Conservation (phyloP, 2,888 invertebrate genomes). For the Papilio protenor region DNA sequence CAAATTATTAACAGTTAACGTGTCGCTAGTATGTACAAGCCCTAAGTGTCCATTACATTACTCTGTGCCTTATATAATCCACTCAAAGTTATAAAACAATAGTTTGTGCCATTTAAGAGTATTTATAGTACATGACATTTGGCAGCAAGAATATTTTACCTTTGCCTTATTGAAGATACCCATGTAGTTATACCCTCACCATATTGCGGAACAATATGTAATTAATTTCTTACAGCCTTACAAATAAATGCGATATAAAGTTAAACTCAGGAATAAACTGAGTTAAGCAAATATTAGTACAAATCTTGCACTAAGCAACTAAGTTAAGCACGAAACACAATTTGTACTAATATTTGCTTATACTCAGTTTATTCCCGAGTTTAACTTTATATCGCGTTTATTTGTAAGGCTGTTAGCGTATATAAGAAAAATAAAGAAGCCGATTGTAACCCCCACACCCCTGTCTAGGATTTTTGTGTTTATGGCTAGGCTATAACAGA, state of each 20-base stretch:
- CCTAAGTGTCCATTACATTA: slow-evolving; percentile 47
- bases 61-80: slow-evolving; percentile 69
- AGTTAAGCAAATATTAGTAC: no score
- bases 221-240: not conserved
- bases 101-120: slow-evolving; percentile 47
- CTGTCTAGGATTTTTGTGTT: no score
- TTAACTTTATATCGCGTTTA: no score
- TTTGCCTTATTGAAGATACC: not conserved
- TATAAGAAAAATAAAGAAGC: not conserved
- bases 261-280: no score
- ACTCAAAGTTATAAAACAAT: slow-evolving; percentile 47
- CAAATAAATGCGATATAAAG: no score
- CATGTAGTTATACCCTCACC: not conserved
- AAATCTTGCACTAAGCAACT: no score
- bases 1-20: not conserved
- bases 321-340: no score
- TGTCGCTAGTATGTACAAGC: not conserved
- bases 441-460: no score
- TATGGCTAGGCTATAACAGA: no score
- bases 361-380: no score
- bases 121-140: slow-evolving; percentile 40
- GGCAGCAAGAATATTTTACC: slow-evolving; percentile 13
- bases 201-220: not conserved
- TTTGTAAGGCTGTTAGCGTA: no score
- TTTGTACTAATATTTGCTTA: no score